Base-by-base conservation (phyloP, 2,888 invertebrate genomes). In the Nowickia ferox region DNA sequence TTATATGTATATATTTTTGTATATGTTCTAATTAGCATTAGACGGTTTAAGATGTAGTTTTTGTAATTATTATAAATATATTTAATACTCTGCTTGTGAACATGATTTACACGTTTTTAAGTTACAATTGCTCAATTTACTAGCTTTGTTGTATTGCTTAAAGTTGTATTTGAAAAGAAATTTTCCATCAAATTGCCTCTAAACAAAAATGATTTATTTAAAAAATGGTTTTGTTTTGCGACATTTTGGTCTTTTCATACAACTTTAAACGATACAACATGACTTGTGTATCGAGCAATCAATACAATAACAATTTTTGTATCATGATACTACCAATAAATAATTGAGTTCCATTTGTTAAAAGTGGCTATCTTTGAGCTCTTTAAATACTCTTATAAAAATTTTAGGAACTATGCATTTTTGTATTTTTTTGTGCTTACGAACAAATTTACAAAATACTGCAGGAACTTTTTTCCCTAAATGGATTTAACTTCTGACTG, bases 401-500 rank as follows among this genome's bases (percentile, higher is more conserved):
- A 19, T 30, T 17, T 57, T 72, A 76, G 82, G 76, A 82, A 82
- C 82, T 69, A 19, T 53, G n/a, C 10, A 72, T 44, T 42, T 13
- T 46, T 9, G 9, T 9, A n/a, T 8, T 38, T 9, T 65, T 68
- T 9, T 57, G 15, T 22, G 19, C 9, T 17, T 53, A 63, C 40
- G 6, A 13, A 13, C 3, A 38, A 51, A 30, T 57, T 96, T 96
- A 98, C 88, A 98, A 94, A 89, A 98, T 94, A 89, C 95, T 95
- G 94, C 98, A 98, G 84, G 97, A 96, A 92, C 96, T 97, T 94
- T 98, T 98, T 93, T 98, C 98, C 88, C 98, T 96, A 94, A 98
- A 98, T 42, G 98, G 98, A 93, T 98, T 98, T 17, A 97, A 97
- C 92, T 98, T 97, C 92, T 98, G 98, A 89, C 97, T 97, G 87